Percentiles rank a stretch among this genome's conserved stretches.
These are phyloP conservation scores for Carassius carassius DNA, from an alignment of 2,113 vertebrate species.

Conservation along the genomic window DNA sequence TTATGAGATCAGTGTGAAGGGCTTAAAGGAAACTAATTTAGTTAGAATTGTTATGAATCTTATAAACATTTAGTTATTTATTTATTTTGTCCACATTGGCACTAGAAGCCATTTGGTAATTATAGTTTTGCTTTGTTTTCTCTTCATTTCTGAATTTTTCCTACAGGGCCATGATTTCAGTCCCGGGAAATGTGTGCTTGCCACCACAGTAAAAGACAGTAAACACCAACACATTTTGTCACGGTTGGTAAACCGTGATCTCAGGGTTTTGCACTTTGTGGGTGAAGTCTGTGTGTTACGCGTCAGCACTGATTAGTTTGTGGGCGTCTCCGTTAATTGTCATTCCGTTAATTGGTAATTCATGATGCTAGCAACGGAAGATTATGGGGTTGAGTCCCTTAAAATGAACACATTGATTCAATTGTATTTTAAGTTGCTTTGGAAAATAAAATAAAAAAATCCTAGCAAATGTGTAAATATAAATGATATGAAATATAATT, in stretches of 20 bases:
- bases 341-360: background rate
- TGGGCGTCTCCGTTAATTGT: too few relatives aligned
- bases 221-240: background rate
- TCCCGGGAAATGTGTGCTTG: background rate
- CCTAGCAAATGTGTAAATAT: too few relatives aligned
- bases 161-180: background rate
- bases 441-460: too few relatives aligned
- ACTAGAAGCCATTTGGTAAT: background rate
- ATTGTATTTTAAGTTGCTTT: background rate
- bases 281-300: too few relatives aligned
- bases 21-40: conserved; percentile 8
- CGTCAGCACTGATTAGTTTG: too few relatives aligned
- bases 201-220: background rate
- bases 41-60: conserved; percentile 7
- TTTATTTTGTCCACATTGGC: background rate
- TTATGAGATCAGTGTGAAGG: conserved; percentile 14
- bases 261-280: too few relatives aligned
- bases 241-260: too few relatives aligned
- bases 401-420: background rate
- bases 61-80: background rate
- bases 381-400: background rate
- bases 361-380: background rate
- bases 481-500: too few relatives aligned
- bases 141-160: background rate
- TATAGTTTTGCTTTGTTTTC: conserved; percentile 8